These are phyloP conservation scores for Arvicanthis niloticus DNA, from an alignment of 2,113 vertebrate species.

Conservation along the genomic window DNA sequence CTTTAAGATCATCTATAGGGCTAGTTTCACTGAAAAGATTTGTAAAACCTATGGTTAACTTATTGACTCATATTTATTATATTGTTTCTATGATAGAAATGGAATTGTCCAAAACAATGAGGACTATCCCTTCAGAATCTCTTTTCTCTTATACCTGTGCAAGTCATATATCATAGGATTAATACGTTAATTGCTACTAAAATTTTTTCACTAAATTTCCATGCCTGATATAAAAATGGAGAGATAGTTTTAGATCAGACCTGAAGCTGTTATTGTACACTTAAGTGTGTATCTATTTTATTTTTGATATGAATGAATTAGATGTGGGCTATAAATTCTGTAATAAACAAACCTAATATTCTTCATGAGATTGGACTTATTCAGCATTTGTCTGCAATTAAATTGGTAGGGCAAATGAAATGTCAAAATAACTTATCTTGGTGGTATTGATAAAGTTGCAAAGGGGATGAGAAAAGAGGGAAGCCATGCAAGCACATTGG, in stretches of 20 bases:
- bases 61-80: background rate
- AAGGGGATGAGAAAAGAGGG: background rate
- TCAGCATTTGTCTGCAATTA: constrained; percentile 41
- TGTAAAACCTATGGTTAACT: background rate
- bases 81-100: background rate
- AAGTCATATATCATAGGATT: background rate
- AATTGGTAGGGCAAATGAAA: background rate
- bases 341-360: background rate
- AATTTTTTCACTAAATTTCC: background rate
- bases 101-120: background rate
- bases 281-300: background rate
- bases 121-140: background rate
- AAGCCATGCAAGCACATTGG: background rate
- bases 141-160: background rate
- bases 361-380: background rate
- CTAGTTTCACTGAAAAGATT: constrained; percentile 25
- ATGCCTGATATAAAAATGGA: background rate
- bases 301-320: constrained; percentile 1
- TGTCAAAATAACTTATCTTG: constrained; percentile 31
- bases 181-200: background rate
- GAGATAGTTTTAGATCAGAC: background rate
- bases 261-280: background rate
- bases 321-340: background rate
- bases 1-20: background rate
- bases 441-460: constrained; percentile 37